phyloP scores from a whole-genome alignment of 2,888 invertebrate species.

The Hyposoter didymator region DNA sequence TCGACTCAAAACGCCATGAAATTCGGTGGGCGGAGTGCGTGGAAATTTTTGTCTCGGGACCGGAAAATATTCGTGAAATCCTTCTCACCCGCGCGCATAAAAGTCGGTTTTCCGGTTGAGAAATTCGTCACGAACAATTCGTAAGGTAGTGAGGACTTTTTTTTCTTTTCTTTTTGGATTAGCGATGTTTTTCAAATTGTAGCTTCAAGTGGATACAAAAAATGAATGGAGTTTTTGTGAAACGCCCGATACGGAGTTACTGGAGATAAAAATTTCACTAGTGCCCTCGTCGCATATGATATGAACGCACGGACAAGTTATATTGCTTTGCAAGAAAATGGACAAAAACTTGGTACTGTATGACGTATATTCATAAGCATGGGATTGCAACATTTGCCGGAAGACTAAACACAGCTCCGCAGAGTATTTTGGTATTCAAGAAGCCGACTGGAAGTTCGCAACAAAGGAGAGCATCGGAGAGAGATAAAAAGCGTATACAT shows the following conservation, averaged over 20 bases:
- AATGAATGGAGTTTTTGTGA: background rate
- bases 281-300: background rate
- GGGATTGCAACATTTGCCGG: slow-evolving; percentile 28
- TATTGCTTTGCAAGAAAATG: slow-evolving; percentile 35
- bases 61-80: slow-evolving; percentile 70
- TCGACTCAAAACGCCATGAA: slow-evolving; percentile 67
- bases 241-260: background rate
- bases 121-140: slow-evolving; percentile 58
- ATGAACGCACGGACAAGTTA: slow-evolving; percentile 15
- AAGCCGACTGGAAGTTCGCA: slow-evolving; percentile 31
- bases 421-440: slow-evolving; percentile 59
- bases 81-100: slow-evolving; percentile 65
- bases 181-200: background rate
- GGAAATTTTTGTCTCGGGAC: slow-evolving; percentile 67
- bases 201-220: background rate
- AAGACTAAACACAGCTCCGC: slow-evolving; percentile 11
- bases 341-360: slow-evolving; percentile 18
- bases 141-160: background rate
- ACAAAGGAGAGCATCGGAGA: slow-evolving; percentile 46
- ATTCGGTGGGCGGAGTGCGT: slow-evolving; percentile 72
- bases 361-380: slow-evolving; percentile 31
- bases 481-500: slow-evolving; percentile 29
- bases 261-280: background rate
- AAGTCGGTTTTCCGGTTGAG: slow-evolving; percentile 44
- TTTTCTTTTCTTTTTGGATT: background rate